Base-by-base conservation (phyloP, 2,888 invertebrate species). In the Sympetrum striolatum region DNA sequence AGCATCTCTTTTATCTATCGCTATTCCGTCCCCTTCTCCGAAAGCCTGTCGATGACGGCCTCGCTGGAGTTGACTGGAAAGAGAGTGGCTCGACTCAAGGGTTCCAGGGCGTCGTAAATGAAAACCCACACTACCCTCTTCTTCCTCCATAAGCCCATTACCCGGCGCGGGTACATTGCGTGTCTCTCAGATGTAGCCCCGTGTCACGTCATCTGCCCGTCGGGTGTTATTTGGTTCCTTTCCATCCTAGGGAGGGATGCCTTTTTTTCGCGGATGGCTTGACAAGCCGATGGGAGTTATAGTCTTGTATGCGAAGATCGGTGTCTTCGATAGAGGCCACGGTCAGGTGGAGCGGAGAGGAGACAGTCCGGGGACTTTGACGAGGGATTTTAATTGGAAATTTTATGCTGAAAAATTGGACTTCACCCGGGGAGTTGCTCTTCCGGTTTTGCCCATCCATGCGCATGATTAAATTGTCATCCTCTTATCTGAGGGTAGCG, bases 61-160 rank as follows among this genome's bases (percentile, higher is more conserved):
- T 60, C 60, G 86, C 86, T 64, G 86, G 60, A 53, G 60, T 31
- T 60, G 60, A 35, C 37, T 35, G 60, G 64, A 64, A 37, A 86
- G 86, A 86, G 86, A 60, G n/a, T 35, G 86, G 53, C 35, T 35
- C 82, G 58, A 86, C 86, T 86, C 86, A 86, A 86, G 86, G 86
- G 86, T 86, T 86, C 60, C 60, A 60, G 86, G 86, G 86, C 64
- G 60, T 86, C 86, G 86, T 86, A 86, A 86, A 86, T 86, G 86
- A 64, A 86, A 86, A 60, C 60, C 60, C 86, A 58, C 53, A 64
- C 58, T 86, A 37, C 60, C 86, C 10, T 25, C 58, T 35, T 25
- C 35, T 15, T 48, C 48, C 31, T 48, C 81, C 37, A 18, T 35
- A 58, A 37, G 35, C 58, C 37, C 18, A 37, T 73, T 73, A 73